These are phyloP conservation scores for Oryzias sinensis DNA, from an alignment of 2,797 vertebrate genomes.

Conservation along the genomic window DNA sequence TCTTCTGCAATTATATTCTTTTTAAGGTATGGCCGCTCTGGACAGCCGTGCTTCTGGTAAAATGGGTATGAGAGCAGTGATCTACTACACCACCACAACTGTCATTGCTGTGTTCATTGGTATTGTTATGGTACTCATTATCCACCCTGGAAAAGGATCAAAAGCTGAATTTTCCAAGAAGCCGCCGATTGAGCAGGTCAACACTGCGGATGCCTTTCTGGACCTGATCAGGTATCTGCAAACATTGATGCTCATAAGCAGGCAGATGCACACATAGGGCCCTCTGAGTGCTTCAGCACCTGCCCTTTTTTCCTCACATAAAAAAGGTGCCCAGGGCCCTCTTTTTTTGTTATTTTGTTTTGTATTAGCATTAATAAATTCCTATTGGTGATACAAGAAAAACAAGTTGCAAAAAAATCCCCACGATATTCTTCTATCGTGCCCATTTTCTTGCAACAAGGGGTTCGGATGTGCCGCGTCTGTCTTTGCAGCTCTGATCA, in stretches of 20 bases:
- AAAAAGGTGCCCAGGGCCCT: no score
- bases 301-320: no score
- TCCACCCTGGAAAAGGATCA: constrained; percentile 93
- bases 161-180: constrained; percentile 89
- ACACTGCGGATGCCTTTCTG: constrained; percentile 92
- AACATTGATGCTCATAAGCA: constrained; percentile 1
- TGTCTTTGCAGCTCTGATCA: no score
- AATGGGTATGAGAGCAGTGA: constrained; percentile 93
- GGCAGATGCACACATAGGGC: no score
- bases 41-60: constrained; percentile 94
- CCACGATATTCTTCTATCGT: no score
- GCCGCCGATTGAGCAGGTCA: constrained; percentile 88
- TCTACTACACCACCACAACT: constrained; percentile 96
- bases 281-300: no score
- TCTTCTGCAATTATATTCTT: background rate
- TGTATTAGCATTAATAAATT: no score
- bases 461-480: no score
- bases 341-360: no score
- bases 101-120: constrained; percentile 95
- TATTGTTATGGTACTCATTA: constrained; percentile 93
- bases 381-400: no score
- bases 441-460: no score
- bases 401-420: no score
- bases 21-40: constrained; percentile 90
- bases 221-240: constrained; percentile 90